Percentiles rank a stretch among this genome's conserved stretches.
These are phyloP conservation scores for Gymnopithys bicolor DNA, from an alignment of 2,797 vertebrate species.

Conservation along the genomic window DNA sequence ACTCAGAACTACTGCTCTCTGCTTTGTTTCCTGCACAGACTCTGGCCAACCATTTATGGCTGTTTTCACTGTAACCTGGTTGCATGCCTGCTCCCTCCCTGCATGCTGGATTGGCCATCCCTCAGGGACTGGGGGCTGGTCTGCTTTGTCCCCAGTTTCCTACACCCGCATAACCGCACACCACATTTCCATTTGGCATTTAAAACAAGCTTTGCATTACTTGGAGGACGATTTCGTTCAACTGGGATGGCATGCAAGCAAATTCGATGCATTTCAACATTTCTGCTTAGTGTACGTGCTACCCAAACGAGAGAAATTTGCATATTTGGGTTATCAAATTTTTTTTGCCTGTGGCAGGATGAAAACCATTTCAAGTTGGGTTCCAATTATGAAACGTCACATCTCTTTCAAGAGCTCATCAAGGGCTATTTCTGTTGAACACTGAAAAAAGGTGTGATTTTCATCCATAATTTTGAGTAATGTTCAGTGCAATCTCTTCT, in stretches of 20 bases:
- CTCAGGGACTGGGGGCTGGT: conserved; percentile 35
- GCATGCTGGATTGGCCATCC: conserved; percentile 54
- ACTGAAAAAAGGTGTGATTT: neutral
- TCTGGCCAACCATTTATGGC: conserved; percentile 16
- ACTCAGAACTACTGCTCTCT: neutral
- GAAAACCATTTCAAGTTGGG: conserved; percentile 3
- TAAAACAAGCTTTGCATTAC: conserved; percentile 73
- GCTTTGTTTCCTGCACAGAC: neutral
- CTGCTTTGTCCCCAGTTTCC: conserved; percentile 25
- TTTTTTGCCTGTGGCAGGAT: neutral
- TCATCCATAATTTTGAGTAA: conserved; percentile 21
- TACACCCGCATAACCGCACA: conserved; percentile 64
- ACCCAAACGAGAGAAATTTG: conserved; percentile 50
- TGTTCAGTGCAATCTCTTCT: neutral
- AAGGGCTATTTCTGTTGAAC: neutral
- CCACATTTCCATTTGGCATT: conserved; percentile 77
- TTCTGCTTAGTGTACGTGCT: conserved; percentile 77
- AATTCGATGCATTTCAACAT: conserved; percentile 83
- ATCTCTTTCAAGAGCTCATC: neutral
- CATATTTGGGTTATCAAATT: neutral
- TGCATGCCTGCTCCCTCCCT: conserved; percentile 35
- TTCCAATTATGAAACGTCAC: neutral
- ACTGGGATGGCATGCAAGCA: conserved; percentile 80
- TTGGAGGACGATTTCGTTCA: conserved; percentile 72
- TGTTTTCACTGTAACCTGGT: conserved; percentile 25